A percentile compares a stretch with the other conserved stretches of the same genome.
Conservation (phyloP, 2,888 invertebrate species). For the Danaus chrysippus region DNA sequence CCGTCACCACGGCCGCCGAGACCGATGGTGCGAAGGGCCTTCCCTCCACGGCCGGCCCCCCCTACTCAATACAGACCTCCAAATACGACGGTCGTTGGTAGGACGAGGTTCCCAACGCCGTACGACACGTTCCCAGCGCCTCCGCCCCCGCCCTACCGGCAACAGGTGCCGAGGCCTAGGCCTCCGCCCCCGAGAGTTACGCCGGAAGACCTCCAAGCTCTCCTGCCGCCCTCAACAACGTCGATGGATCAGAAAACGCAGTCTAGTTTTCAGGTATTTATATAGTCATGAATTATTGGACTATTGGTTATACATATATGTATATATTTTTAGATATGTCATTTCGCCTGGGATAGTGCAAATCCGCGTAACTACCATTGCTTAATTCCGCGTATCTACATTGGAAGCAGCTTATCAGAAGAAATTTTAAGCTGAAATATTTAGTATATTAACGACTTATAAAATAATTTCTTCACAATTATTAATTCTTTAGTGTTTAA, state of each 20-base stretch:
- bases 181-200: constrained; percentile 50
- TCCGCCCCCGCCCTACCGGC: constrained; percentile 43
- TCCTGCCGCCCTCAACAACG: constrained; percentile 72
- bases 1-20: constrained; percentile 39
- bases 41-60: constrained; percentile 34
- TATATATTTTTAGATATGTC: background rate
- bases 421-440: too few relatives aligned
- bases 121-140: constrained; percentile 38
- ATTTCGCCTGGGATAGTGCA: too few relatives aligned
- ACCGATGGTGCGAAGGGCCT: constrained; percentile 38
- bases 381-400: too few relatives aligned
- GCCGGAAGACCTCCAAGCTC: constrained; percentile 65
- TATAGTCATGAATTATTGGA: background rate
- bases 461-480: too few relatives aligned
- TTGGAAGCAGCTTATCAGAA: too few relatives aligned
- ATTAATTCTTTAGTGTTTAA: too few relatives aligned
- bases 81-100: constrained; percentile 39
- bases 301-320: background rate
- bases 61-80: constrained; percentile 37
- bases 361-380: too few relatives aligned
- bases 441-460: too few relatives aligned
- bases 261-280: constrained; percentile 77
- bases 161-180: constrained; percentile 38
- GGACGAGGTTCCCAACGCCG: constrained; percentile 33
- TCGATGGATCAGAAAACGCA: constrained; percentile 81